phyloP scores from a whole-genome alignment of 2,113 vertebrate species.

The Pituophis catenifer region DNA sequence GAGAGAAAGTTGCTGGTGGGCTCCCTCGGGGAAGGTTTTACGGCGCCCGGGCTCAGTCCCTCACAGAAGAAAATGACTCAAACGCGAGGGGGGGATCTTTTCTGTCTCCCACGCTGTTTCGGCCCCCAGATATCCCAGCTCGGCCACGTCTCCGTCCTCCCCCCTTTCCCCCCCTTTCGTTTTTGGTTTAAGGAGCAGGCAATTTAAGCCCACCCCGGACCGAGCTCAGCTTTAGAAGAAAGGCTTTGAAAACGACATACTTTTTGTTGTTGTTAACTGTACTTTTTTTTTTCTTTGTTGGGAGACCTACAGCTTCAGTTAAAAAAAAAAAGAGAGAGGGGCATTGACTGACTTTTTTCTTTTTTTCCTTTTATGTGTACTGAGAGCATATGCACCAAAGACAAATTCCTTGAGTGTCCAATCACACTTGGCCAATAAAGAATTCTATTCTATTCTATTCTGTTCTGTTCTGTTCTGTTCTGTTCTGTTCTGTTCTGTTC shows the following conservation, averaged over 20 bases:
- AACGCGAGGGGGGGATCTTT: background rate
- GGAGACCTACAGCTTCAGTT: background rate
- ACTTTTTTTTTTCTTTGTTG: background rate
- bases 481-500: too few relatives aligned
- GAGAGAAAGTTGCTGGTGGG: background rate
- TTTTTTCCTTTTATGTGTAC: too few relatives aligned
- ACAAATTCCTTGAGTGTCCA: too few relatives aligned
- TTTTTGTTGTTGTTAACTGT: background rate
- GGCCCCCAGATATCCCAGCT: background rate
- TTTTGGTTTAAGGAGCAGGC: background rate
- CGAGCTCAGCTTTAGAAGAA: background rate
- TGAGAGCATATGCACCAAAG: too few relatives aligned
- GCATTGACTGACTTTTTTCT: background rate
- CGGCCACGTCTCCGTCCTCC: background rate
- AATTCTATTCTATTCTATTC: too few relatives aligned
- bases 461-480: too few relatives aligned
- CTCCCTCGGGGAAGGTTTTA: background rate
- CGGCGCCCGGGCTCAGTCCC: background rate
- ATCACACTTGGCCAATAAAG: too few relatives aligned
- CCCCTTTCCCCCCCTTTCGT: too few relatives aligned
- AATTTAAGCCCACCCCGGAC: too few relatives aligned
- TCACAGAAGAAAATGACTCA: background rate
- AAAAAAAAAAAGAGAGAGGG: background rate
- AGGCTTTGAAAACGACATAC: background rate
- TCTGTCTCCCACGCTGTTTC: background rate